Conservation (phyloP, 2,797 vertebrate species). For the Brachymystax lenok region DNA sequence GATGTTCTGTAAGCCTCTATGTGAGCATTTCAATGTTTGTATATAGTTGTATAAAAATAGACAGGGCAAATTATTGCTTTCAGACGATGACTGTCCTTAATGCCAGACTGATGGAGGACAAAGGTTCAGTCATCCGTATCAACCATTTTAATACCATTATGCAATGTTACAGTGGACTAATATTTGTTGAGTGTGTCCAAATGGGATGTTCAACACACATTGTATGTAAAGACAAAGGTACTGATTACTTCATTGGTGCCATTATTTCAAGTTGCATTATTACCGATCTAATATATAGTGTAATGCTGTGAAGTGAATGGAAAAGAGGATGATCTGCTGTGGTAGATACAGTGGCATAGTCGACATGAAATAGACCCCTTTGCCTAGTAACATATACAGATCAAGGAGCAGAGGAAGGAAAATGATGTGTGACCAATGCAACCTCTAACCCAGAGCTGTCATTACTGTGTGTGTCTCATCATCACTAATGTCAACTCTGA, state of each 20-base stretch:
- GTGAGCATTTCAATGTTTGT: conserved; percentile 41
- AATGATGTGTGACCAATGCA: conserved; percentile 24
- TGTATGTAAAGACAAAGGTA: conserved; percentile 9
- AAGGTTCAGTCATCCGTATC: neutral
- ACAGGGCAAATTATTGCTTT: conserved; percentile 21
- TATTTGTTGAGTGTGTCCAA: neutral
- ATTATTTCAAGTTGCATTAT: conserved; percentile 39
- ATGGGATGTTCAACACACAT: neutral
- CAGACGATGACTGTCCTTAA: conserved; percentile 25
- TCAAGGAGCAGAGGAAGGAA: neutral
- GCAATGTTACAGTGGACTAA: neutral
- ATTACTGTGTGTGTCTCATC: neutral
- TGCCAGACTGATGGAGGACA: conserved; percentile 22
- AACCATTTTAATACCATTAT: neutral
- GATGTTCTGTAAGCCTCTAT: conserved; percentile 53
- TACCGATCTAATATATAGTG: conserved; percentile 53
- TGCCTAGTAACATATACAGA: conserved; percentile 30
- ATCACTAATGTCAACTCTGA: neutral
- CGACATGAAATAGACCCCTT: conserved; percentile 18
- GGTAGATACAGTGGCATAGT: conserved; percentile 7
- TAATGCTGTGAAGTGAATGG: conserved; percentile 50
- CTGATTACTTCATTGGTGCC: conserved; percentile 46
- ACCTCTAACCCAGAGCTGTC: neutral
- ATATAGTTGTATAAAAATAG: conserved; percentile 46
- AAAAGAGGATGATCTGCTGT: conserved; percentile 14